phyloP scores from a whole-genome alignment of 2,797 vertebrate genomes.

The Rhinella marina region DNA sequence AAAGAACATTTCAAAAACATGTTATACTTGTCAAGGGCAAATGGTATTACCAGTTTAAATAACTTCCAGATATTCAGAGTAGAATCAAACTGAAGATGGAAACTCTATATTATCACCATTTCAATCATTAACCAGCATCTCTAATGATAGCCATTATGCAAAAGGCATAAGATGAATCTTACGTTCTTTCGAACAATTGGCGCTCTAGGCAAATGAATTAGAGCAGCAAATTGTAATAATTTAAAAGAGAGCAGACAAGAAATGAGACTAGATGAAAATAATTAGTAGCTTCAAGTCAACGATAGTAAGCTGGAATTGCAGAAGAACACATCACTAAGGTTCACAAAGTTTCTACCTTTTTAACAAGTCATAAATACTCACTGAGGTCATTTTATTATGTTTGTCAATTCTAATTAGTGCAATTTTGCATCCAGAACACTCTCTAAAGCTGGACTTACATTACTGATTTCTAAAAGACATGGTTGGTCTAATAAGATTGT shows the following conservation, averaged over 20 bases:
- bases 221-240: slow-evolving; percentile 39
- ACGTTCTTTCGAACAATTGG: slow-evolving; percentile 32
- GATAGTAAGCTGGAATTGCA: not conserved
- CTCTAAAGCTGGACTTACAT: not conserved
- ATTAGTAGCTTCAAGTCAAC: slow-evolving; percentile 21
- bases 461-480: not conserved
- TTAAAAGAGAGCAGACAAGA: slow-evolving; percentile 20
- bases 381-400: not conserved
- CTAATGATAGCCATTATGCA: slow-evolving; percentile 53
- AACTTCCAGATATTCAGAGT: slow-evolving; percentile 14
- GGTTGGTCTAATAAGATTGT: not conserved
- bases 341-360: not conserved
- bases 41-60: slow-evolving; percentile 17
- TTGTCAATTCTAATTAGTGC: not conserved
- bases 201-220: slow-evolving; percentile 50
- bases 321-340: not conserved
- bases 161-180: slow-evolving; percentile 45
- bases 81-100: slow-evolving; percentile 33
- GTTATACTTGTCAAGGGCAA: slow-evolving; percentile 30
- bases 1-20: not conserved
- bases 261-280: slow-evolving; percentile 25
- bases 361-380: not conserved
- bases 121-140: slow-evolving; percentile 42
- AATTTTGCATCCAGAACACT: not conserved
- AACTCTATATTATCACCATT: slow-evolving; percentile 36